Evolutionary conservation across 2,797 vertebrate species (phyloP).

Genomic region (Yasuhikotakia modesta): DNA sequence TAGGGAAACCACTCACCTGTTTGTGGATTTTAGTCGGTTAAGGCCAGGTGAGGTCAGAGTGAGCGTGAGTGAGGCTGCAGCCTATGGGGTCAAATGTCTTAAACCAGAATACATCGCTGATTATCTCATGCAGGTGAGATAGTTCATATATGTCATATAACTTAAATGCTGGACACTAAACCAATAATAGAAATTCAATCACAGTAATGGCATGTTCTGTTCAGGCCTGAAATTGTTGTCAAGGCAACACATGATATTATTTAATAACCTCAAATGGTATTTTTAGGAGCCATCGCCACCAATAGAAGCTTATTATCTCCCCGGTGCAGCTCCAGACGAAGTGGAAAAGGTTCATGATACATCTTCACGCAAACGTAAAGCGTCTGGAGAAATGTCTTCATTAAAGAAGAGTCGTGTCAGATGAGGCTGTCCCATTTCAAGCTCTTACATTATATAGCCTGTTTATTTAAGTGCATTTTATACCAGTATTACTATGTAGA

Average conservation of each 20-base stretch:
- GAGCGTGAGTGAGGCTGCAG: slow-evolving; percentile 79
- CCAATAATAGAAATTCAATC: background rate
- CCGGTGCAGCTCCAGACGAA: slow-evolving; percentile 64
- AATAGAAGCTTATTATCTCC: slow-evolving; percentile 80
- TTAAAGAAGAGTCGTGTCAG: slow-evolving; percentile 79
- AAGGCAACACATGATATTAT: background rate
- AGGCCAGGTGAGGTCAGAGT: slow-evolving; percentile 84
- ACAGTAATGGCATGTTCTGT: slow-evolving; percentile 1
- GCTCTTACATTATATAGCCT: slow-evolving; percentile 2
- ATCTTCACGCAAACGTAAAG: slow-evolving; percentile 76
- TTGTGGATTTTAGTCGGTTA: slow-evolving; percentile 90
- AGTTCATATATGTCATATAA: slow-evolving; percentile 25
- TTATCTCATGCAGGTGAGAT: slow-evolving; percentile 90
- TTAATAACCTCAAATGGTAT: slow-evolving; percentile 1
- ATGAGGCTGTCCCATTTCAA: slow-evolving; percentile 27
- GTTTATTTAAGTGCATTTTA: slow-evolving; percentile 40
- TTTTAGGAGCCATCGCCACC: slow-evolving; percentile 86
- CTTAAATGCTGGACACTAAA: background rate
- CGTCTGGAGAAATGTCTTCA: slow-evolving; percentile 70
- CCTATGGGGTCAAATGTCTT: slow-evolving; percentile 84
- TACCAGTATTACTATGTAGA: slow-evolving; percentile 9
- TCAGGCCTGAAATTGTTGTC: background rate
- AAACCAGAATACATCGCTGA: slow-evolving; percentile 96
- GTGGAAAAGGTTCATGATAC: slow-evolving; percentile 65
- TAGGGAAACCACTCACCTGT: slow-evolving; percentile 88